These are phyloP conservation scores for Thymelicus sylvestris DNA, from an alignment of 2,888 invertebrate species.

Conservation along the genomic window DNA sequence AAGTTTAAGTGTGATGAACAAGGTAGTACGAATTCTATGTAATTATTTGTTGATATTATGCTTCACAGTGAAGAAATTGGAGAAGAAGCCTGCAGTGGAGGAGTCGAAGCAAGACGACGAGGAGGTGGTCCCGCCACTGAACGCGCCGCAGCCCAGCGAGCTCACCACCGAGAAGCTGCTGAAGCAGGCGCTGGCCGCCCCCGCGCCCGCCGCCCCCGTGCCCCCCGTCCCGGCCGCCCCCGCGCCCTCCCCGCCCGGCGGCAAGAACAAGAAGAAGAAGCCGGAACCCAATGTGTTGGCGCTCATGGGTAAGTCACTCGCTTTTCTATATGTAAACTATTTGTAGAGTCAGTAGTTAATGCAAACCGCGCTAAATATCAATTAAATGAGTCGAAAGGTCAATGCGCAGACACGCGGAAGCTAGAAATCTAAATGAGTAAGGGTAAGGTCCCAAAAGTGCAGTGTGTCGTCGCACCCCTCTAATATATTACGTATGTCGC, in stretches of 20 bases:
- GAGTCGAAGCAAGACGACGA: slow-evolving; percentile 55
- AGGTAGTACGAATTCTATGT: no score
- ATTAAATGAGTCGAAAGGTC: no score
- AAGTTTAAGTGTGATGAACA: no score
- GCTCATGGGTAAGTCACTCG: slow-evolving; percentile 66
- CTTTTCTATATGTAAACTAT: no score
- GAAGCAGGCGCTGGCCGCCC: slow-evolving; percentile 60
- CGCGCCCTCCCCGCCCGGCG: slow-evolving; percentile 56
- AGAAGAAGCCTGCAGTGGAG: slow-evolving; percentile 59
- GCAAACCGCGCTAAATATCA: no score
- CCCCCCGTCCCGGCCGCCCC: slow-evolving; percentile 45
- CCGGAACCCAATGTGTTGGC: slow-evolving; percentile 70
- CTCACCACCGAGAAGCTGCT: slow-evolving; percentile 76
- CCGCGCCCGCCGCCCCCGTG: slow-evolving; percentile 45
- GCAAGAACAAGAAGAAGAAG: slow-evolving; percentile 76
- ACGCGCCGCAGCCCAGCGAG: slow-evolving; percentile 73
- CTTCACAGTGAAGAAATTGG: slow-evolving; percentile 63
- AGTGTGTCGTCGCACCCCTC: no score
- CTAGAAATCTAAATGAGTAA: no score
- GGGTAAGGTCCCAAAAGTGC: no score
- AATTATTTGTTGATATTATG: no score
- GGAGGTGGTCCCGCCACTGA: slow-evolving; percentile 70
- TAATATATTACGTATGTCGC: no score
- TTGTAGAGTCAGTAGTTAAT: no score
- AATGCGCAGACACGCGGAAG: no score